These are phyloP conservation scores for Phengaris arion DNA, from an alignment of 2,888 invertebrate genomes.

Conservation along the genomic window DNA sequence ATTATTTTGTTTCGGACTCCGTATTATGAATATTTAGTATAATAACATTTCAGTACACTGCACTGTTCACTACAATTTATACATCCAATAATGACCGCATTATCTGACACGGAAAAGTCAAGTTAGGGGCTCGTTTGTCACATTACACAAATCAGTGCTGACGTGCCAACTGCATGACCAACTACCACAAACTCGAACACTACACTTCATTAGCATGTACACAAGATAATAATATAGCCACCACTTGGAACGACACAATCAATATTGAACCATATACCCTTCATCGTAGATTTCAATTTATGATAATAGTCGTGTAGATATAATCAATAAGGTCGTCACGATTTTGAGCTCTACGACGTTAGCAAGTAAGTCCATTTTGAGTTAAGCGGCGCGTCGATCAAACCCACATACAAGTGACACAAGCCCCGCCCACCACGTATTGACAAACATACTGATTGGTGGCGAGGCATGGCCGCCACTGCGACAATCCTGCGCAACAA, in stretches of 20 bases:
- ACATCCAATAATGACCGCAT: slow-evolving; percentile 24
- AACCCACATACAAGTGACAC: slow-evolving; percentile 43
- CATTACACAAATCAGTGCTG: slow-evolving; percentile 66
- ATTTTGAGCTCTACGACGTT: slow-evolving; percentile 43
- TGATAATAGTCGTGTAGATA: slow-evolving; percentile 39
- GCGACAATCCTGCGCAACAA: slow-evolving; percentile 69
- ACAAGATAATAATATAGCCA: slow-evolving; percentile 69
- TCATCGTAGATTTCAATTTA: slow-evolving; percentile 47
- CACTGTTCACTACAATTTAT: slow-evolving; percentile 31
- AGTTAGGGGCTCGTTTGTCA: slow-evolving; percentile 51
- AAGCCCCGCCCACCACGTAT: slow-evolving; percentile 64
- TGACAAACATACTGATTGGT: slow-evolving; percentile 72
- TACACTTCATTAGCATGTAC: slow-evolving; percentile 72
- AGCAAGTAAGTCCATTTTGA: slow-evolving; percentile 43
- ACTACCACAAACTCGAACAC: slow-evolving; percentile 73
- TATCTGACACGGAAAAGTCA: slow-evolving; percentile 32
- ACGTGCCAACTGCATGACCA: slow-evolving; percentile 74
- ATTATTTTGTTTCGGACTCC: slow-evolving; percentile 29
- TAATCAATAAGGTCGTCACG: slow-evolving; percentile 35
- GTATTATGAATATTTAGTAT: slow-evolving; percentile 32
- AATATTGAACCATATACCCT: slow-evolving; percentile 48
- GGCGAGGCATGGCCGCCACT: slow-evolving; percentile 50
- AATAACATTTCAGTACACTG: slow-evolving; percentile 43
- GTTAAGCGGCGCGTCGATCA: slow-evolving; percentile 36
- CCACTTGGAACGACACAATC: slow-evolving; percentile 42